A percentile compares a stretch with the other conserved stretches of the same genome.
Conservation (phyloP, 2,797 vertebrate genomes). For the Acrocephalus scirpaceus region DNA sequence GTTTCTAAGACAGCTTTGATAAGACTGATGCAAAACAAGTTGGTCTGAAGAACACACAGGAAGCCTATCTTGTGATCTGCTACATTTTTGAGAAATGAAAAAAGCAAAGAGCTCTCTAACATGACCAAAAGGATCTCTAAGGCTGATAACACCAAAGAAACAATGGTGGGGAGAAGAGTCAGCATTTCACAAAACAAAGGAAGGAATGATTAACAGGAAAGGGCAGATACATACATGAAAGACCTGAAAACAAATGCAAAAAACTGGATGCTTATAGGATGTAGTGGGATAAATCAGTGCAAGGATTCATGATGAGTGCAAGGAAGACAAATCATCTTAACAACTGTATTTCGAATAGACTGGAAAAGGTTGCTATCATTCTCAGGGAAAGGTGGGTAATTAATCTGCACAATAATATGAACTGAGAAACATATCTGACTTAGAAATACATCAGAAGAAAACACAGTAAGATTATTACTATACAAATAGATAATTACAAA, state of each 20-base stretch:
- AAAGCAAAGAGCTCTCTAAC: background rate
- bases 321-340: constrained; percentile 40
- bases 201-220: constrained; percentile 15
- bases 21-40: background rate
- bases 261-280: background rate
- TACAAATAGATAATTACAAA: background rate
- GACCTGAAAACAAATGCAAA: constrained; percentile 8
- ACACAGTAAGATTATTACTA: background rate
- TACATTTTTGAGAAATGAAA: background rate
- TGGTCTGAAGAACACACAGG: background rate
- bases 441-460: background rate
- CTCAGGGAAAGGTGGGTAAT: background rate
- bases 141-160: background rate
- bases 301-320: background rate
- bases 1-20: background rate
- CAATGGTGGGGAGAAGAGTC: background rate
- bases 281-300: constrained; percentile 7
- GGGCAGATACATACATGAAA: background rate
- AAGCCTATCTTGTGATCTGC: background rate
- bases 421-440: background rate
- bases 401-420: constrained; percentile 1
- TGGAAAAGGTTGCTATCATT: background rate
- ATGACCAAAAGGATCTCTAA: background rate
- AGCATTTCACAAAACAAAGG: constrained; percentile 35
- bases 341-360: constrained; percentile 1